Evolutionary conservation across 1,140 invertebrate species (phyloP), one percentile per base, ranked within the genome.

Genomic region (Hestina assimilis): DNA sequence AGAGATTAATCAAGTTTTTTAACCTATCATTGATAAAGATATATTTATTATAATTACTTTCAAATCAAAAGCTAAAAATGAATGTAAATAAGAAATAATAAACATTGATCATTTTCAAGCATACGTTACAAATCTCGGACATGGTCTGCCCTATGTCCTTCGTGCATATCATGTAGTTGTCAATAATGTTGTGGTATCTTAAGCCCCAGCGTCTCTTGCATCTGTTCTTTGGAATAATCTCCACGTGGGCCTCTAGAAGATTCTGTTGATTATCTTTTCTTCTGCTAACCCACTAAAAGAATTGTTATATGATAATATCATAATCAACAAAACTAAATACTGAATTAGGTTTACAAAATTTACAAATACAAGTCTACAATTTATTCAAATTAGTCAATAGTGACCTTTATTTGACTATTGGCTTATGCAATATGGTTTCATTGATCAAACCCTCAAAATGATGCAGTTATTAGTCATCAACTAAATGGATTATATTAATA

Each of bases 161-260:
- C 1, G 78, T 70, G 54, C 83, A 86, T 9, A 86, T 79, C 83
- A 86, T 86, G 26, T 86, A 81, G 35, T 86, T 79, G 6, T 86
- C 79, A 17, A 86, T 86, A 21, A 86, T 83, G 17, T 83, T 79
- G 47, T 82, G 71, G 45, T 83, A 86, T 0, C 80, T 62, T 0
- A 57, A 4, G 0, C 79, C 79, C 83, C 83, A 86, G 4, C 79
- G 70, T 0, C 68, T 67, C 31, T 84, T 86, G 66, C 83, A 86
- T 19, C 59, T 65, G 17, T 58, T 63, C 26, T 82, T 82, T 0
- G 70, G 48, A 31, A 86, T 78, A 0, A 87, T 71, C 38, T 71
- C 79, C 0, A 80, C 77, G 11, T 61, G 46, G 2, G 71, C 48
- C 46, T 80, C 79, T 23, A 83, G 56, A 26, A 86, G 69, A 23